phyloP scores from a whole-genome alignment of 1,140 invertebrate species.

The Whitmania pigra region DNA sequence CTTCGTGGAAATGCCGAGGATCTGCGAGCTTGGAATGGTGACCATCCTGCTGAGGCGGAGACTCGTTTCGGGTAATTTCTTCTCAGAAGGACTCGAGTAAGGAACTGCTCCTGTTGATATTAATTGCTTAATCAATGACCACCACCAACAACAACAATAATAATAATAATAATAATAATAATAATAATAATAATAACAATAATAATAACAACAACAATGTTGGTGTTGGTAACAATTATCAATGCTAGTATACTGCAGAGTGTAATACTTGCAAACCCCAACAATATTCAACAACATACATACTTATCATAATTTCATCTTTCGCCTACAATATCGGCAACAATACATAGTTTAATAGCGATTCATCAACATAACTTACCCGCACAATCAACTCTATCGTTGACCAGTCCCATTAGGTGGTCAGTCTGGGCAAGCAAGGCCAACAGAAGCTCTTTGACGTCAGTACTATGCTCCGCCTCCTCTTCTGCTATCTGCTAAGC shows the following conservation, averaged over 20 bases:
- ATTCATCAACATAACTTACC: not conserved
- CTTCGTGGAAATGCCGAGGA: not conserved
- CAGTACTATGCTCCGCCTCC: not conserved
- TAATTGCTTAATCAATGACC: not conserved
- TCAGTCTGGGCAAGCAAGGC: not conserved
- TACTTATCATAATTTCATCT: not conserved
- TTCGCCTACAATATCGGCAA: not conserved
- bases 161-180: not conserved
- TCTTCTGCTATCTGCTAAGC: not conserved
- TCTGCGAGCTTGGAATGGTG: not conserved
- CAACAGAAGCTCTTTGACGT: slow-evolving; percentile 13
- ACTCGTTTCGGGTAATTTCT: not conserved
- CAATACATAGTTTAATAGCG: not conserved
- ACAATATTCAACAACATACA: too few species aligned
- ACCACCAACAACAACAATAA: not conserved
- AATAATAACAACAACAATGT: too few species aligned
- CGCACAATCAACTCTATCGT: not conserved
- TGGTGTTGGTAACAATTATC: too few species aligned
- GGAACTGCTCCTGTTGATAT: not conserved
- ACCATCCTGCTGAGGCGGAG: not conserved
- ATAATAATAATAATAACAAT: not conserved
- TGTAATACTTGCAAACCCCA: too few species aligned
- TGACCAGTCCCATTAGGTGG: slow-evolving; percentile 1
- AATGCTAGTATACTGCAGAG: too few species aligned
- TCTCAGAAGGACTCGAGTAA: not conserved